A percentile compares a stretch with the other conserved stretches of the same genome.
Conservation (phyloP, 2,888 invertebrate species). For the Platerodrilus igneus region DNA sequence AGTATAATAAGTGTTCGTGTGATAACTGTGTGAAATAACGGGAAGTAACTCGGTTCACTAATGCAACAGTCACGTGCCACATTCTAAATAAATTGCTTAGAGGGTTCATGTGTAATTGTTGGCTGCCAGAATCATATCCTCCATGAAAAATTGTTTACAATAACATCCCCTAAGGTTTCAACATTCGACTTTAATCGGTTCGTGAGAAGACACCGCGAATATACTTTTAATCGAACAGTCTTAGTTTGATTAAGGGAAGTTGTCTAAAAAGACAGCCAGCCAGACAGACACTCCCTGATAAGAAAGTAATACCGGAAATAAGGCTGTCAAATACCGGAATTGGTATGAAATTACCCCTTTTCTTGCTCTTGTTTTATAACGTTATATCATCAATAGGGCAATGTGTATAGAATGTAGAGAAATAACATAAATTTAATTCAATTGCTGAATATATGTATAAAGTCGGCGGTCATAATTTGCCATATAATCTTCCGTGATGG, state of each 20-base stretch:
- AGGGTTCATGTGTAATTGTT: constrained; percentile 39
- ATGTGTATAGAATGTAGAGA: no score
- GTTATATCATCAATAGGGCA: no score
- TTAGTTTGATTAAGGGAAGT: not conserved
- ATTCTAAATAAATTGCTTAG: constrained; percentile 41
- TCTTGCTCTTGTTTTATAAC: no score
- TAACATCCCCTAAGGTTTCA: constrained; percentile 15
- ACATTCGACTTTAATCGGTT: no score
- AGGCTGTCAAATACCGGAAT: constrained; percentile 29
- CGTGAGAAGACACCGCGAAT: constrained; percentile 17
- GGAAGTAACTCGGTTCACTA: constrained; percentile 35
- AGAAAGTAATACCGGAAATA: constrained; percentile 24
- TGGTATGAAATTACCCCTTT: constrained; percentile 26
- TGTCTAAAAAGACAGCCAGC: constrained; percentile 19
- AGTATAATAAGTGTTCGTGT: no score
- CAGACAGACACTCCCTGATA: constrained; percentile 28
- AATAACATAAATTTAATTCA: no score
- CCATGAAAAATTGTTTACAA: constrained; percentile 41
- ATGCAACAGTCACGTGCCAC: constrained; percentile 41
- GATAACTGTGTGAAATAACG: constrained; percentile 43
- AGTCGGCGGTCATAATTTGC: constrained; percentile 25
- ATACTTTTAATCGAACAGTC: constrained; percentile 3
- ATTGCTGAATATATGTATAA: no score
- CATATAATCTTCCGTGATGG: constrained; percentile 20
- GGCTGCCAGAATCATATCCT: constrained; percentile 43